Percentiles rank a stretch among this genome's conserved stretches.
phyloP scores from a whole-genome alignment of 2,888 invertebrate species.

The Steinernema hermaphroditum region DNA sequence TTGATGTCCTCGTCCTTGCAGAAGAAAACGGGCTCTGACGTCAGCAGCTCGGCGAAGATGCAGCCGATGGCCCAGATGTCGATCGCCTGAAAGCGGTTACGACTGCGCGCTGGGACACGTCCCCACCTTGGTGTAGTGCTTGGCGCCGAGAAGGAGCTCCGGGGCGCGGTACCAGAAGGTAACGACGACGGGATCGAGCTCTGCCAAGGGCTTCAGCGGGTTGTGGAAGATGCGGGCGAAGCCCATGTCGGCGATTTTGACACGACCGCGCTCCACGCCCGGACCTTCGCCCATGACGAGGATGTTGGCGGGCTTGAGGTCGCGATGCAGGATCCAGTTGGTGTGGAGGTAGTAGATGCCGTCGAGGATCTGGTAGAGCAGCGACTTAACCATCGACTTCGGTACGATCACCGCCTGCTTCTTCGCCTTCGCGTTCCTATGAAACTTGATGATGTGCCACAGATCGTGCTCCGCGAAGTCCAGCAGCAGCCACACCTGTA shows the following conservation, averaged over 20 bases:
- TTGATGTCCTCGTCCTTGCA: slow-evolving; percentile 92
- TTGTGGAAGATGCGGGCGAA: slow-evolving; percentile 97
- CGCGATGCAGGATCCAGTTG: slow-evolving; percentile 94
- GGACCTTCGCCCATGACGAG: slow-evolving; percentile 98
- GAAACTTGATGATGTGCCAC: slow-evolving; percentile 99
- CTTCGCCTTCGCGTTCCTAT: slow-evolving; percentile 84
- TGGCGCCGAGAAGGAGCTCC: slow-evolving; percentile 72
- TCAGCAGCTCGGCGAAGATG: slow-evolving; percentile 96
- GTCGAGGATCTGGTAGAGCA: slow-evolving; percentile 94
- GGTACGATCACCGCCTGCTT: slow-evolving; percentile 74
- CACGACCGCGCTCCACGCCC: slow-evolving; percentile 76
- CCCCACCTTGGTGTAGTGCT: slow-evolving; percentile 66
- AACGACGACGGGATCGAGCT: slow-evolving; percentile 97
- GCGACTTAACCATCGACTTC: slow-evolving; percentile 84
- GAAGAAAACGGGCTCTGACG: slow-evolving; percentile 98
- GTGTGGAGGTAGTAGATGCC: slow-evolving; percentile 98
- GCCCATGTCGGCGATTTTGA: slow-evolving; percentile 86
- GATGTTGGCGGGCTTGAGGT: slow-evolving; percentile 87
- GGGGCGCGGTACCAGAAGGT: slow-evolving; percentile 99
- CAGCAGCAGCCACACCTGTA: slow-evolving; percentile 82
- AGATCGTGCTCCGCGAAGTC: slow-evolving; percentile 99
- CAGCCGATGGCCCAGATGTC: slow-evolving; percentile 72
- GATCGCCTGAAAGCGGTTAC: slow-evolving; percentile 53
- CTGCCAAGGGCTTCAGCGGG: slow-evolving; percentile 89
- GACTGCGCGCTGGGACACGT: not conserved